Conservation (phyloP, 2,113 vertebrate genomes). For the Nerophis ophidion region DNA sequence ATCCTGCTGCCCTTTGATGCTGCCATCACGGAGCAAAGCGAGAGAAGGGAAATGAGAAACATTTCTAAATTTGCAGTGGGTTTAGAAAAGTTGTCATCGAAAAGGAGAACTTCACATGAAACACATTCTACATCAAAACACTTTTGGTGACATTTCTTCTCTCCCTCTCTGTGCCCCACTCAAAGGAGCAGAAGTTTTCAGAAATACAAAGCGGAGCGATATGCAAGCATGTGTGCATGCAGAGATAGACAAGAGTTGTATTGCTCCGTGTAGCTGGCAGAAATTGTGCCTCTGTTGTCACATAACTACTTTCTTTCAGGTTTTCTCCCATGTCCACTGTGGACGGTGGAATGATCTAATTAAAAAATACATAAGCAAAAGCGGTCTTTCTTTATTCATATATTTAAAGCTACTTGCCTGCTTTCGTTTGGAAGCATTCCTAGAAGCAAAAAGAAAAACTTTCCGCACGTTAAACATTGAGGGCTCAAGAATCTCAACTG, state of each 20-base stretch:
- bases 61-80: conserved; percentile 72
- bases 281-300: conserved; percentile 70
- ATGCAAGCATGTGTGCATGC: conserved; percentile 67
- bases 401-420: conserved; percentile 57
- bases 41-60: conserved; percentile 57
- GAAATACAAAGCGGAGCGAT: conserved; percentile 69
- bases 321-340: conserved; percentile 62
- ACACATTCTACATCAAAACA: conserved; percentile 72
- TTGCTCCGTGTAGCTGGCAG: conserved; percentile 64
- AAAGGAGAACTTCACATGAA: conserved; percentile 75
- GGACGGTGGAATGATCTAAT: conserved; percentile 68
- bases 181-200: conserved; percentile 73
- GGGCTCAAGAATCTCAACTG: conserved; percentile 31
- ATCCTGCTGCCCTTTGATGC: conserved; percentile 65
- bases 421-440: conserved; percentile 48
- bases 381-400: conserved; percentile 58
- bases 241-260: conserved; percentile 70
- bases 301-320: conserved; percentile 50
- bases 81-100: conserved; percentile 73
- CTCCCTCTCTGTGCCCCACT: conserved; percentile 65
- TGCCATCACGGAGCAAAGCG: conserved; percentile 49
- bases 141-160: conserved; percentile 72
- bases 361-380: conserved; percentile 55
- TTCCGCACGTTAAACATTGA: conserved; percentile 55
- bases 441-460: conserved; percentile 46